Conservation (phyloP, 1,140 invertebrate species). For the Macrobrachium nipponense region DNA sequence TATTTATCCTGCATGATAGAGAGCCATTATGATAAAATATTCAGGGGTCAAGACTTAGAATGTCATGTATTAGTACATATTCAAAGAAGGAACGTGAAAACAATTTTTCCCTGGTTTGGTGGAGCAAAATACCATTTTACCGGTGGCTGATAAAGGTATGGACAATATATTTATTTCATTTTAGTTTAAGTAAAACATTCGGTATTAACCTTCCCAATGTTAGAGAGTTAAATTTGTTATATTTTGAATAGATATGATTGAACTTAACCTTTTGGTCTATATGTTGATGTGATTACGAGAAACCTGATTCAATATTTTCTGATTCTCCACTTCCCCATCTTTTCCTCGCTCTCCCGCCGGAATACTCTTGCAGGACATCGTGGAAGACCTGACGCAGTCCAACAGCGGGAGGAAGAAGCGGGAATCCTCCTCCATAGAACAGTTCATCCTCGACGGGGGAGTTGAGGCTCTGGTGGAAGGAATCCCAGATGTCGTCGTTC, state of each 20-base stretch:
- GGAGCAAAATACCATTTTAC: too few relatives aligned
- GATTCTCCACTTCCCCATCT: neutral
- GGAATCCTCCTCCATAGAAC: neutral
- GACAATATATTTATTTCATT: too few relatives aligned
- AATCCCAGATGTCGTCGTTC: conserved; percentile 13
- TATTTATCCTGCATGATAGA: neutral
- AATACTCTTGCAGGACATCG: conserved; percentile 25
- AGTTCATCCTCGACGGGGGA: conserved; percentile 38
- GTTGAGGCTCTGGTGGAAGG: conserved; percentile 9
- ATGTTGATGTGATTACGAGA: too few relatives aligned
- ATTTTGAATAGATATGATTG: too few relatives aligned
- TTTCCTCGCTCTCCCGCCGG: neutral
- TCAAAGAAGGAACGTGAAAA: too few relatives aligned
- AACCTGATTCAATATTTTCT: neutral
- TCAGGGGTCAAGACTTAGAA: neutral
- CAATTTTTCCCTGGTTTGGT: too few relatives aligned
- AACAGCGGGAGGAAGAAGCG: neutral
- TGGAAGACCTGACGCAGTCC: conserved; percentile 23
- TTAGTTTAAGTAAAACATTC: too few relatives aligned
- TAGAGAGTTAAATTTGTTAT: too few relatives aligned
- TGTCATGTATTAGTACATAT: too few relatives aligned
- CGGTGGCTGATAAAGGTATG: too few relatives aligned
- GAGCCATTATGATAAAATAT: neutral
- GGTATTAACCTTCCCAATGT: too few relatives aligned
- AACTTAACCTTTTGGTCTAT: too few relatives aligned